Evolutionary conservation across 2,797 vertebrate genomes (phyloP), one percentile per base, ranked within the genome.

Genomic region (Hoplostethus atlanticus): DNA sequence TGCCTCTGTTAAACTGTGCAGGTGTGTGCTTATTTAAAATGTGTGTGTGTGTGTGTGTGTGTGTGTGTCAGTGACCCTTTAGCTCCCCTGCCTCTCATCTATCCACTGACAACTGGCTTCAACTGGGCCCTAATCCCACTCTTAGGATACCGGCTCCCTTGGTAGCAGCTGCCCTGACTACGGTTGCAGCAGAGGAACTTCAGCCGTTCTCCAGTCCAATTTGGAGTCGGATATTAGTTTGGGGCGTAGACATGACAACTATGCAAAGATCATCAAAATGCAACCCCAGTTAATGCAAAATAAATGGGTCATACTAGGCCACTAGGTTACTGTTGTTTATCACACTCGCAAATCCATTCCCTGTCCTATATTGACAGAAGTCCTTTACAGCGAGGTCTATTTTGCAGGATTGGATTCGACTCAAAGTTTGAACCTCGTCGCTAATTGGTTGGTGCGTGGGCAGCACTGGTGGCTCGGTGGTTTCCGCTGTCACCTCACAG

Each of bases 41-140:
- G 30, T 62, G 12, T 46, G 7, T 34, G 63, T 44, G n/a, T 52
- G 47, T 36, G 28, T 64, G 25, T 57, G 69, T 13, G 11, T 31
- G 13, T 15, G 5, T 67, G 46, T 63, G 30, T 60, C 17, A 15
- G 68, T 60, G 74, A 70, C 47, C 50, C 65, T 44, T 80, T 67
- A 58, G 47, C 61, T 83, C 81, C 77, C 71, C 68, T 76, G 75
- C 63, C 57, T 88, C 68, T 85, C 72, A 77, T 84, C 86, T 82
- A 74, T 77, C 63, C 59, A 76, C 76, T 68, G 80, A 79, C 89
- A 91, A 87, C 79, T 91, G 86, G 5, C 68, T 84, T 69, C 77
- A 62, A 62, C 77, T 38, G 68, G 9, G 34, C 56, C 64, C 48
- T 91, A 87, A 90, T 89, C 81, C 86, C 21, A 65, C 64, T 83